These are phyloP conservation scores for Sebastes elongatus DNA, from an alignment of 2,797 vertebrate genomes.

Conservation along the genomic window DNA sequence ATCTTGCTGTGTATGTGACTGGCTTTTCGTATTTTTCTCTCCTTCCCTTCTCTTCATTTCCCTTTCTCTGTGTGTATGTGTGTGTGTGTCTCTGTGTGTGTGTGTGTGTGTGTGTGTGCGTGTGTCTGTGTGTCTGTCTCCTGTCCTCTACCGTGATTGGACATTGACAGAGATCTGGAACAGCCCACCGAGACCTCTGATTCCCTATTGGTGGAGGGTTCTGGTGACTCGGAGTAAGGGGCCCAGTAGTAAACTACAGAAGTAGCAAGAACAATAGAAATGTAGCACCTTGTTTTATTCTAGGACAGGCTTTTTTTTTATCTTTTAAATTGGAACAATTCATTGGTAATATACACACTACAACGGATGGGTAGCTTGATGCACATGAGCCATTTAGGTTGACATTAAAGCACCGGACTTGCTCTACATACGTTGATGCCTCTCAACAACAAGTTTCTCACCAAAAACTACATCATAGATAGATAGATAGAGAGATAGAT, in stretches of 20 bases:
- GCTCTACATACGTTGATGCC: too few species aligned
- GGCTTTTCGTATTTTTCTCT: constrained; percentile 78
- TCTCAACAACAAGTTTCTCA: too few species aligned
- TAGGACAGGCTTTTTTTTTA: neutral
- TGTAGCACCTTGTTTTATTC: neutral
- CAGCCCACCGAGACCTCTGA: constrained; percentile 90
- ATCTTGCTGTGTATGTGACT: constrained; percentile 81
- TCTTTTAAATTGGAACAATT: neutral
- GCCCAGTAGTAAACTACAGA: constrained; percentile 71
- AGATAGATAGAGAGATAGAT: accelerated
- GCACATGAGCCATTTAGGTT: neutral
- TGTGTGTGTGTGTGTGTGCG: neutral
- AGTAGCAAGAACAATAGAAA: constrained; percentile 48
- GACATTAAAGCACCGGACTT: neutral
- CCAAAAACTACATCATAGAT: too few species aligned
- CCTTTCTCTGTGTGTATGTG: neutral
- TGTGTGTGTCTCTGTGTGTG: constrained; percentile 20
- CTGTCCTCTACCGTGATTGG: constrained; percentile 80
- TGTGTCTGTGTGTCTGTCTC: constrained; percentile 57
- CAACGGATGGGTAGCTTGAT: neutral
- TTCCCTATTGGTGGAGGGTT: constrained; percentile 91
- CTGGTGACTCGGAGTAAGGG: constrained; percentile 93
- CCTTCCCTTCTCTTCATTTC: constrained; percentile 60
- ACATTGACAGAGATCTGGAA: constrained; percentile 92
- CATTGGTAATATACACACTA: neutral